Conservation (phyloP, 2,113 vertebrate species). For the Sigmodon hispidus region DNA sequence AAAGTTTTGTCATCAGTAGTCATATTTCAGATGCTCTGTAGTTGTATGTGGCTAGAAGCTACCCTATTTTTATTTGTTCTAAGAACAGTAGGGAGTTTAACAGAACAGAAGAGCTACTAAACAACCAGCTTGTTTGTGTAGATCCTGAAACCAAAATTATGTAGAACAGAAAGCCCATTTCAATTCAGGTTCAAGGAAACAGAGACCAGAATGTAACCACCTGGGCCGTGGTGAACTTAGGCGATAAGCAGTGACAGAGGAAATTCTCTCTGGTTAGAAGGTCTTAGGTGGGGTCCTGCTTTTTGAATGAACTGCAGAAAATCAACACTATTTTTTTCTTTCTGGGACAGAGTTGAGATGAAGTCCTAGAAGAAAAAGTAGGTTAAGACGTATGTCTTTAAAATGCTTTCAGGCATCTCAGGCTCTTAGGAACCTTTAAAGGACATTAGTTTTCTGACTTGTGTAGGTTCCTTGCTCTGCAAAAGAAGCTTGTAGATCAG, state of each 20-base stretch:
- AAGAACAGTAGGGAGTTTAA: not conserved
- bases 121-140: not conserved
- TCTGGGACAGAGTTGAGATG: not conserved
- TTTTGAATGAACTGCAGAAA: not conserved
- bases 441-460: not conserved
- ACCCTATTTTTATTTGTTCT: not conserved
- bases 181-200: not conserved
- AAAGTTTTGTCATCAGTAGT: not conserved
- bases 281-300: not conserved
- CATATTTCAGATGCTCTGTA: not conserved
- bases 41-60: not conserved
- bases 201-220: not conserved
- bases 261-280: not conserved
- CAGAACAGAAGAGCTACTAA: not conserved
- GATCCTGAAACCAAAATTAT: not conserved
- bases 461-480: not conserved
- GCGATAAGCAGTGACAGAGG: not conserved
- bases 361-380: not conserved
- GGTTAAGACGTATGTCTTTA: not conserved
- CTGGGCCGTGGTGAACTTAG: not conserved
- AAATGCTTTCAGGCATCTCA: not conserved
- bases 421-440: not conserved
- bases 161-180: not conserved
- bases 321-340: not conserved
- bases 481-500: not conserved